These are phyloP conservation scores for Alectoris magna DNA, from an alignment of 2,797 vertebrate species.

Conservation along the genomic window DNA sequence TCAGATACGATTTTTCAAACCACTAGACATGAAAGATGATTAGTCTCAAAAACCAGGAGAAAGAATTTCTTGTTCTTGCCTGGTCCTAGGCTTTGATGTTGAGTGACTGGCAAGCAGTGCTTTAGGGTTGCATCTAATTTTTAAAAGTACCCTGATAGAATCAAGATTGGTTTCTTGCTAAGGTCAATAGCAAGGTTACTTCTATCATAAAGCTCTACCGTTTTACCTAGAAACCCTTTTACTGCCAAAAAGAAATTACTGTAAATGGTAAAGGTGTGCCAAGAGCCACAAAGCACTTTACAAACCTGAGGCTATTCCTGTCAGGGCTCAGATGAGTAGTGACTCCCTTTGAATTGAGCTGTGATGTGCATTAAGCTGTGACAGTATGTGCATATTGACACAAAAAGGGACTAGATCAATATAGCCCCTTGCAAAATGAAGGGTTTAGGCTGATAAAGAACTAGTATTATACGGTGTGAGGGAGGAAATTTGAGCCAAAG, in stretches of 20 bases:
- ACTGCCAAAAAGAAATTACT: not conserved
- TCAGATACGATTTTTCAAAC: not conserved
- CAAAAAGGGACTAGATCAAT: not conserved
- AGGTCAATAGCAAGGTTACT: not conserved
- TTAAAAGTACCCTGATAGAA: not conserved
- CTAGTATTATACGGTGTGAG: not conserved
- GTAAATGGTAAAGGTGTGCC: not conserved
- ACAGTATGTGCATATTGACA: not conserved
- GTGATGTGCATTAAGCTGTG: not conserved
- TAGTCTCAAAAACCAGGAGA: not conserved
- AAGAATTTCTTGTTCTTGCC: not conserved
- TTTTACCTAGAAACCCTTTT: not conserved
- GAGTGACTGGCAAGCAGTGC: not conserved
- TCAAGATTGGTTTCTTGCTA: not conserved
- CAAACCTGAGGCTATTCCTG: not conserved
- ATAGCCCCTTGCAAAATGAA: slow-evolving; percentile 26
- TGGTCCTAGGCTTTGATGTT: not conserved
- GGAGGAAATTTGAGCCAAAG: slow-evolving; percentile 24
- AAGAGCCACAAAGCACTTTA: not conserved
- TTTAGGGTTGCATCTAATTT: not conserved
- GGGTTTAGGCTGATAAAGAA: not conserved
- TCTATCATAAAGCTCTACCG: not conserved
- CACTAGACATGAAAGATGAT: not conserved
- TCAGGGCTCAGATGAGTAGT: not conserved
- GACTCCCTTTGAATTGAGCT: not conserved